phyloP scores from a whole-genome alignment of 2,113 vertebrate species.

The Mustelus asterias region DNA sequence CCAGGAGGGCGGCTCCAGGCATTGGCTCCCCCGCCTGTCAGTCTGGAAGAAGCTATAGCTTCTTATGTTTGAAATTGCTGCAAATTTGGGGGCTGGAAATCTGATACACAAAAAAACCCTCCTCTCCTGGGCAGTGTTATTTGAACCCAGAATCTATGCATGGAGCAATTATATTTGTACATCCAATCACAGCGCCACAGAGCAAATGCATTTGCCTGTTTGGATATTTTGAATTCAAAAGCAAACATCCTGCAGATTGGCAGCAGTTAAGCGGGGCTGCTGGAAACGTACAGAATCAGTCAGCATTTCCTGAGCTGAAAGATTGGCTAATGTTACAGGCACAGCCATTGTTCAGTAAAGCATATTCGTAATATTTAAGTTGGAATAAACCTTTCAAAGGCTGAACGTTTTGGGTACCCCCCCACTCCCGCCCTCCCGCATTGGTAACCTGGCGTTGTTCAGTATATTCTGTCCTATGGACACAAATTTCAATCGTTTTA shows the following conservation, averaged over 20 bases:
- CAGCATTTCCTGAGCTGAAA: not conserved
- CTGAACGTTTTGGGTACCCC: not conserved
- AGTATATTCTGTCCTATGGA: not conserved
- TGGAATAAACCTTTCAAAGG: not conserved
- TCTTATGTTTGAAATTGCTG: not conserved
- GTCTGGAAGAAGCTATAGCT: not conserved
- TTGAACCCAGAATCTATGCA: not conserved
- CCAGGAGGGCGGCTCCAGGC: not conserved
- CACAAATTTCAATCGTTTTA: not conserved
- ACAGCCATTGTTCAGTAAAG: not conserved
- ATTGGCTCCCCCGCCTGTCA: not conserved
- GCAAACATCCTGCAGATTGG: not conserved
- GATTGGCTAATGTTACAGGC: not conserved
- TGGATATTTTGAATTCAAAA: slow-evolving; percentile 25
- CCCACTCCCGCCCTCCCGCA: no score
- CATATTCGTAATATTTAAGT: not conserved
- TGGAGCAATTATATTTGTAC: not conserved
- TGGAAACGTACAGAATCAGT: not conserved
- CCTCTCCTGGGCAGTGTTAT: no score
- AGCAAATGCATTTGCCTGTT: not conserved
- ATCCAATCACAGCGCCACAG: not conserved
- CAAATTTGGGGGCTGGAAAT: not conserved
- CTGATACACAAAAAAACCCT: not conserved
- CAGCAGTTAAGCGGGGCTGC: not conserved
- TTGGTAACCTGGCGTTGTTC: no score